Percentiles rank a stretch among this genome's conserved stretches.
phyloP scores from a whole-genome alignment of 2,113 vertebrate species.

The Podarcis cretensis region DNA sequence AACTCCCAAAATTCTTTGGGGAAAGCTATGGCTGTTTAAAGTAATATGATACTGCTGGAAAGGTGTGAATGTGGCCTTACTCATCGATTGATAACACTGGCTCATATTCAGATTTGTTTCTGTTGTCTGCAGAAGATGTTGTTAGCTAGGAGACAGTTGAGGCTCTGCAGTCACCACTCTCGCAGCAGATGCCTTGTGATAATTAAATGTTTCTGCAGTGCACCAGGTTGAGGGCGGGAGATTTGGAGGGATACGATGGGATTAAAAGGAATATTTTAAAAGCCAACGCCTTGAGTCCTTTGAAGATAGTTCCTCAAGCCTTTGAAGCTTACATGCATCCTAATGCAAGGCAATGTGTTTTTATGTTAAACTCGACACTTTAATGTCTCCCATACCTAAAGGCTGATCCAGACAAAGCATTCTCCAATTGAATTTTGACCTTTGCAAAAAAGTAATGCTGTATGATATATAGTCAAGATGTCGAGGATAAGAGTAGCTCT shows the following conservation, averaged over 20 bases:
- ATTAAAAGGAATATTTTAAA: conserved; percentile 59
- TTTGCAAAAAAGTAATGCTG: not conserved
- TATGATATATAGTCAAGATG: not conserved
- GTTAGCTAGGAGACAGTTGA: too few relatives aligned
- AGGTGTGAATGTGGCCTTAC: too few relatives aligned
- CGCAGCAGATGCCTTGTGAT: not conserved
- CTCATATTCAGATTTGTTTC: too few relatives aligned
- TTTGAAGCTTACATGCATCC: conserved; percentile 53
- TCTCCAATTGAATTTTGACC: not conserved
- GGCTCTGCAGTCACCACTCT: not conserved
- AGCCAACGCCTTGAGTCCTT: conserved; percentile 30
- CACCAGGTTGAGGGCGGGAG: conserved; percentile 14
- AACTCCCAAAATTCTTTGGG: too few relatives aligned
- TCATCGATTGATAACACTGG: too few relatives aligned
- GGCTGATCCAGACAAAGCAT: conserved; percentile 14
- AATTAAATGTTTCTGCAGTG: conserved; percentile 13
- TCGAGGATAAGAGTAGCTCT: not conserved
- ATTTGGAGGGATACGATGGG: conserved; percentile 32
- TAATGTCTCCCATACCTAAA: conserved; percentile 35
- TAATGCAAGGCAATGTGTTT: conserved; percentile 40
- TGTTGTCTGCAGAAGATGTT: too few relatives aligned
- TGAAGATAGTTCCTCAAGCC: conserved; percentile 32
- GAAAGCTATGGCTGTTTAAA: too few relatives aligned
- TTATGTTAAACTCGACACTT: conserved; percentile 18
- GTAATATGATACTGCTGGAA: too few relatives aligned